A percentile compares a stretch with the other conserved stretches of the same genome.
Conservation (phyloP, 2,888 invertebrate genomes). For the Nemotelus nigrinus region DNA sequence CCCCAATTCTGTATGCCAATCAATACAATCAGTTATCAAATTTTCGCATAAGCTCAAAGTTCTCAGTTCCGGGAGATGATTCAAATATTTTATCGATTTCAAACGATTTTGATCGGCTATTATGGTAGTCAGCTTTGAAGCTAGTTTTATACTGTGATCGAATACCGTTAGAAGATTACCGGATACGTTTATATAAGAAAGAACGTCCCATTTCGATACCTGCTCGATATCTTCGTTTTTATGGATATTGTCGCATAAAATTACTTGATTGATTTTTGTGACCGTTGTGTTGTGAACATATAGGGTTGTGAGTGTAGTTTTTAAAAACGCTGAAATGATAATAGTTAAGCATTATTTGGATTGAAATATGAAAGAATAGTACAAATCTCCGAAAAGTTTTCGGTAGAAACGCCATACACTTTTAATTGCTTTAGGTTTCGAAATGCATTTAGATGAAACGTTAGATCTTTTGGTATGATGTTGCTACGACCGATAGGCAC, state of each 20-base stretch:
- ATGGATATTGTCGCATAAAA: constrained; percentile 86
- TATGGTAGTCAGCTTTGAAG: constrained; percentile 77
- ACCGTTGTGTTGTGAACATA: constrained; percentile 62
- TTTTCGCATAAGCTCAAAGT: constrained; percentile 84
- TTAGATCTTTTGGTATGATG: constrained; percentile 81
- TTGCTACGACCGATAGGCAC: constrained; percentile 81
- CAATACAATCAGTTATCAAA: constrained; percentile 74
- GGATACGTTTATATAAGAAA: constrained; percentile 79
- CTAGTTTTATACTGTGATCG: constrained; percentile 82
- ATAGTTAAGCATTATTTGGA: background rate
- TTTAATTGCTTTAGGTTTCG: constrained; percentile 78
- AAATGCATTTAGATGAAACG: constrained; percentile 85
- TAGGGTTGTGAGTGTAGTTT: constrained; percentile 66
- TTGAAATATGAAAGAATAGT: constrained; percentile 24
- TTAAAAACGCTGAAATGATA: constrained; percentile 54
- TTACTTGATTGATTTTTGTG: constrained; percentile 75
- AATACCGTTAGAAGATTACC: constrained; percentile 80
- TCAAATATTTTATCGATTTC: constrained; percentile 77
- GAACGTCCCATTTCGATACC: constrained; percentile 69
- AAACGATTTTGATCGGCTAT: constrained; percentile 83
- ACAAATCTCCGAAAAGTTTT: constrained; percentile 72
- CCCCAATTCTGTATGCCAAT: constrained; percentile 86
- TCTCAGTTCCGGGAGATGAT: constrained; percentile 79
- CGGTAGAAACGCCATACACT: constrained; percentile 75
- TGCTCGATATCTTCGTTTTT: constrained; percentile 67